Base-by-base conservation (phyloP, 2,113 vertebrate genomes). In the Cyanocitta stelleri region DNA sequence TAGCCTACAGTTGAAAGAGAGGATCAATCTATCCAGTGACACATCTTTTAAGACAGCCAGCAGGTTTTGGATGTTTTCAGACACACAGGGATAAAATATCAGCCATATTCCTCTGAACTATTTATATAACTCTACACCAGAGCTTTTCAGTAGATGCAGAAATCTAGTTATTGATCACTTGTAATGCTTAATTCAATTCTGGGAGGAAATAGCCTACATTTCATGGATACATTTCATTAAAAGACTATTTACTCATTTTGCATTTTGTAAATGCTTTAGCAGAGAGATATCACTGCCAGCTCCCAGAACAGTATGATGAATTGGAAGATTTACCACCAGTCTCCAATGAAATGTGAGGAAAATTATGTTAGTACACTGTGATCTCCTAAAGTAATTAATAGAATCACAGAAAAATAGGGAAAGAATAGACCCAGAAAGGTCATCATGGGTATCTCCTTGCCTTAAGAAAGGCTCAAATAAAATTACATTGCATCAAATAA, bases 151-250 rank as follows among this genome's bases (percentile, higher is more conserved):
- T n/a, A 92, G 79, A 84, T 39, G 52, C 16, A 78, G 86, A 96
- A 90, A 85, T 85, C 83, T 89, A 78, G 88, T 89, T 94, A 96
- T 94, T 87, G 90, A 95, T 96, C 86, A 92, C 49, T 92, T 90
- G 80, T 72, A 87, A 92, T 68, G 69, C 66, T 78, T 93, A 86
- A 96, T 85, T 96, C 76, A 87, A 39, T 96, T 89, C 74, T 54
- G 61, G 81, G 88, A 86, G 92, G 96, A 94, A 97, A 85, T 69
- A 52, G 73, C 69, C 89, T 92, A 78, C 86, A 68, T 89, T 90
- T 97, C 84, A 89, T 76, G 78, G 81, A 85, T 92, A 89, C 79
- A 87, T 96, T 96, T 96, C 85, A 97, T 96, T 96, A 94, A 54
- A 96, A 92, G 77, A 39, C 68, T 93, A 78, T 93, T 95, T 94